Conservation (phyloP, 2,888 invertebrate species). For the Acanthopleura granulata region DNA sequence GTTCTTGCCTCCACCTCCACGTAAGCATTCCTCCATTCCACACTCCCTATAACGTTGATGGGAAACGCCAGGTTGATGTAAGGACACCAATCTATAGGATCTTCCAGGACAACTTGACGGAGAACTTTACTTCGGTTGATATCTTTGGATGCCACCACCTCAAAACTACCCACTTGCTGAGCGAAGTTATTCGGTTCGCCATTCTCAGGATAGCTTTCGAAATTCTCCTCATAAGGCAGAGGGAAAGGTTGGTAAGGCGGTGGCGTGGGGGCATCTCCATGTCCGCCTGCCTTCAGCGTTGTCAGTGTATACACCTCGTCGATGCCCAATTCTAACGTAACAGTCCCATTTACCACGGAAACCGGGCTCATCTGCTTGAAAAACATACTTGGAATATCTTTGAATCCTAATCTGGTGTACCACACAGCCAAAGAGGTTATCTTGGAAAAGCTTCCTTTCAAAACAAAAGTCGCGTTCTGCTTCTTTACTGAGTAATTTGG, state of each 20-base stretch:
- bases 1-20: constrained; percentile 50
- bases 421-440: not conserved
- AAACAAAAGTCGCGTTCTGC: constrained; percentile 55
- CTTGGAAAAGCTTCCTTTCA: constrained; percentile 49
- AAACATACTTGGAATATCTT: not conserved
- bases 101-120: constrained; percentile 57
- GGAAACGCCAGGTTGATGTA: constrained; percentile 37
- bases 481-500: constrained; percentile 57
- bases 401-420: not conserved
- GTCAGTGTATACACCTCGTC: constrained; percentile 63
- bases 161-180: constrained; percentile 65
- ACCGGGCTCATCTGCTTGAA: not conserved
- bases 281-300: constrained; percentile 48
- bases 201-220: constrained; percentile 54
- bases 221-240: constrained; percentile 60
- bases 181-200: constrained; percentile 62
- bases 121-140: constrained; percentile 50
- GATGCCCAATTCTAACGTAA: constrained; percentile 46
- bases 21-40: constrained; percentile 57
- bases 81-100: constrained; percentile 63
- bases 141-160: constrained; percentile 40
- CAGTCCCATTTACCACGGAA: constrained; percentile 30
- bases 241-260: constrained; percentile 55
- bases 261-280: constrained; percentile 44
- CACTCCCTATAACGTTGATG: constrained; percentile 54